Percentiles rank a stretch among this genome's conserved stretches.
Evolutionary conservation across 1,140 invertebrate species (phyloP).

Genomic region (Dermatophagoides farinae): DNA sequence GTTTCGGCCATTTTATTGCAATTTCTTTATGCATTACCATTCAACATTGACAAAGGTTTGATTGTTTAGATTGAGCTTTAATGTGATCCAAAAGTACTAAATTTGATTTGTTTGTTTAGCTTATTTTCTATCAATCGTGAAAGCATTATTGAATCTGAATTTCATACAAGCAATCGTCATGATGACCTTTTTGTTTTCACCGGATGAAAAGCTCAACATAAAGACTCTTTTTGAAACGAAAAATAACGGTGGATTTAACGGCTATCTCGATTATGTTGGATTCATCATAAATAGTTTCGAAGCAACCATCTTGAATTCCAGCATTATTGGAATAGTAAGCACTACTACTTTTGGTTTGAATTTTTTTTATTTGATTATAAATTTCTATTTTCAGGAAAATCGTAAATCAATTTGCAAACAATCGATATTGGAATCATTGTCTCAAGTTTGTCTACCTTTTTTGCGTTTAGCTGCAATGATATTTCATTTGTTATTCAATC

Average conservation of each 20-base stretch:
- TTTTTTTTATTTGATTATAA: background rate
- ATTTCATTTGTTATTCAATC: conserved; percentile 61
- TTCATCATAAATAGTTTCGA: conserved; percentile 3
- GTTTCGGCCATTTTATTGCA: conserved; percentile 61
- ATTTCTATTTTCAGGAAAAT: background rate
- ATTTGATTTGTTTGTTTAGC: conserved; percentile 32
- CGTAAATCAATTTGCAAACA: background rate
- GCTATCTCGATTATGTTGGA: conserved; percentile 6
- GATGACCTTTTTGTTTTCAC: conserved; percentile 40
- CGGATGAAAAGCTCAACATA: conserved; percentile 30
- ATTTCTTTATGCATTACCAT: conserved; percentile 57
- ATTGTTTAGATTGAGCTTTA: conserved; percentile 16
- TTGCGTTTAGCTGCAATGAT: conserved; percentile 58
- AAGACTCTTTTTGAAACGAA: conserved; percentile 12
- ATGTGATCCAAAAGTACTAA: too few relatives aligned
- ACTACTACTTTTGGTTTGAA: background rate
- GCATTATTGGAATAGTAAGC: background rate
- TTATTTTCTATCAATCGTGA: conserved; percentile 63
- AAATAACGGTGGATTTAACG: background rate
- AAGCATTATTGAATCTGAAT: conserved; percentile 61
- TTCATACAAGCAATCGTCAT: conserved; percentile 66
- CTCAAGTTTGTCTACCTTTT: conserved; percentile 58
- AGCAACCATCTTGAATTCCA: background rate
- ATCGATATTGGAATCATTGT: conserved; percentile 27
- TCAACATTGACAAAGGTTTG: conserved; percentile 63